Evolutionary conservation across 1,140 invertebrate species (phyloP), one percentile per base, ranked within the genome.

Genomic region (Nasonia vitripennis): DNA sequence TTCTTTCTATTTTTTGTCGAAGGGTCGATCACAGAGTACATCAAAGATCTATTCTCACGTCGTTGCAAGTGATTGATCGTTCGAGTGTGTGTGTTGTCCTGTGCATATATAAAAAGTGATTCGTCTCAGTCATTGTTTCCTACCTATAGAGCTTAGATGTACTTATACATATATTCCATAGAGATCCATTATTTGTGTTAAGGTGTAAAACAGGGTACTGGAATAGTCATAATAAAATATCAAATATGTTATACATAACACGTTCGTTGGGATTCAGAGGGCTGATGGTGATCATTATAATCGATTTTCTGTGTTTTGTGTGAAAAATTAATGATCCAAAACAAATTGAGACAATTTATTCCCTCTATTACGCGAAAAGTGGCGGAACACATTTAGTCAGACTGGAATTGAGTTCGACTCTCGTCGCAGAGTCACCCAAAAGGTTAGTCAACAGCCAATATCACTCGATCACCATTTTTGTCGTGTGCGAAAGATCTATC

Each of bases 361-460:
- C 48, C 41, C 79, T 41, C 48, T 71, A 62, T n/a, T 48, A 81
- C 79, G 71, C 31, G 27, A 81, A 81, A 81, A 68, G 23, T 73
- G 79, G 68, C 79, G 55, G 37, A 31, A 27, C 51, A 71, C 71
- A 48, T 31, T 68, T 81, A 81, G 68, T 81, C 79, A 82, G 31
- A 62, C 17, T 82, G 81, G 81, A 82, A 74, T 74, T 75, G 81
- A 55, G 55, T 82, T 62, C 31, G 48, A 82, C 55, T 82, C 48
- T 81, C 14, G 17, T 73, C 0, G 17, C 20, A 70, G 27, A 70
- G 34, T 84, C 45, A 74, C 37, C 51, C 6, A 74, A 86, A 88
- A 87, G 86, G 87, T 88, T 88, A 88, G 86, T 88, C 51, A 80
- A 83, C 67, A 88, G 81, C 86, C 68, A 83, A 80, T 75, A 86